Evolutionary conservation across 1,140 invertebrate species (phyloP).

Genomic region (Cydia fagiglandana): DNA sequence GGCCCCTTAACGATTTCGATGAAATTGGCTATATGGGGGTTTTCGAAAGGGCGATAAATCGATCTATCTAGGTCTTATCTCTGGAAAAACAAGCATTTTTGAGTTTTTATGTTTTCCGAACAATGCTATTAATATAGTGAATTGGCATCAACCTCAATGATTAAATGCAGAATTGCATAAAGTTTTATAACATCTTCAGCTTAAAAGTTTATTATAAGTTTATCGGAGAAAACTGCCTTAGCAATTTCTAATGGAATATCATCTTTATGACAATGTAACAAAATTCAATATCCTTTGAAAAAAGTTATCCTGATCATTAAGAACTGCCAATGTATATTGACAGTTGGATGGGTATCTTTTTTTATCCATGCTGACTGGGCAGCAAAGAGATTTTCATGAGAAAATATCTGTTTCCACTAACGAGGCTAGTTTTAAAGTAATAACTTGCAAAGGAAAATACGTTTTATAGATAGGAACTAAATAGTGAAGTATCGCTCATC

Average conservation of each 20-base stretch:
- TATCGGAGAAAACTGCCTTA: slow-evolving; percentile 1
- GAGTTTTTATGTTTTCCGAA: too few relatives aligned
- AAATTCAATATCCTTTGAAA: not conserved
- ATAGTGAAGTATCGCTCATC: too few relatives aligned
- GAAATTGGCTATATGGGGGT: too few relatives aligned
- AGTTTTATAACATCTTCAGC: not conserved
- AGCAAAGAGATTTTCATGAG: not conserved
- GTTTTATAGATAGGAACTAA: too few relatives aligned
- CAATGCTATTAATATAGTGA: too few relatives aligned
- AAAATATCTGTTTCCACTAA: not conserved
- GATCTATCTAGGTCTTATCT: too few relatives aligned
- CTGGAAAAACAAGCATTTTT: too few relatives aligned
- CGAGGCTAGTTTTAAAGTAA: not conserved
- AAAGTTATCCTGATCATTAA: not conserved
- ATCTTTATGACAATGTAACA: not conserved
- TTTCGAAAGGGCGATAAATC: too few relatives aligned
- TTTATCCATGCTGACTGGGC: not conserved
- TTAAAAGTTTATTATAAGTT: not conserved
- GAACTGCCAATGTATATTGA: not conserved
- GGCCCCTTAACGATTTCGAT: too few relatives aligned
- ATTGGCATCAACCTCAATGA: too few relatives aligned
- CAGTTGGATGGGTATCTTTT: not conserved
- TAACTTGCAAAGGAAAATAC: too few relatives aligned
- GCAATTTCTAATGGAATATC: not conserved
- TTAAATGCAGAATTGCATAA: not conserved